Evolutionary conservation across 2,888 invertebrate species (phyloP), one percentile per base, ranked within the genome.

Genomic region (Harmothoe impar): DNA sequence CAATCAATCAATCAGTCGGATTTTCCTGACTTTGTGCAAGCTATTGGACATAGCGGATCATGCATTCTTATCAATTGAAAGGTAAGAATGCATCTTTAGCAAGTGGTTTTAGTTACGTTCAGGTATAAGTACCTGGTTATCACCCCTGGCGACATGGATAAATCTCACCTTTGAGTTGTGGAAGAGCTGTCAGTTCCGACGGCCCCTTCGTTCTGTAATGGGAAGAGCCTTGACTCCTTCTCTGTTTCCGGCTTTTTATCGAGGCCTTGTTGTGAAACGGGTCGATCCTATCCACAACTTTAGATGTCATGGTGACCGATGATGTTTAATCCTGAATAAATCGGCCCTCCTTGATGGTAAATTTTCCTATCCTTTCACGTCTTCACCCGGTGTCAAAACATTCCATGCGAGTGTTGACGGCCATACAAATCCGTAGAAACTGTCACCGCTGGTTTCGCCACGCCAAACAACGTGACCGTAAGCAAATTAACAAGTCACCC

Each of bases 191-290:
- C 94, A 99, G 97, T 96, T 99, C 99, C 94, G 99, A 98, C 96
- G 99, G 99, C 96, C 98, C 98, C 95, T 99, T 98, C 96, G 99
- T 98, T 96, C 99, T 98, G 97, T 99, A 99, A 95, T 99, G 97
- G 93, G 99, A 99, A 95, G 99, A 99, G 95, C 99, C 99, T 97
- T 99, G 99, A 96, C 99, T 99, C 97, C 98, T 98, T 97, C 98
- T 99, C 96, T 98, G 98, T 97, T 99, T 99, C 97, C 99, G 98
- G 95, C 98, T 98, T 97, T 99, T 99, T 97, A 99, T 98, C 95
- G 99, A 99, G 96, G 99, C 97, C 97, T 99, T 99, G 92, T 93
- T 95, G 89, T 95, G 94, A 97, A 99, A 99, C 95, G 99, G 99
- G 97, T 99, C 99, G 97, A 99, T 99, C 97, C 94, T 94, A 77